These are phyloP conservation scores for Pterocles gutturalis DNA, from an alignment of 2,113 vertebrate genomes.

Conservation along the genomic window DNA sequence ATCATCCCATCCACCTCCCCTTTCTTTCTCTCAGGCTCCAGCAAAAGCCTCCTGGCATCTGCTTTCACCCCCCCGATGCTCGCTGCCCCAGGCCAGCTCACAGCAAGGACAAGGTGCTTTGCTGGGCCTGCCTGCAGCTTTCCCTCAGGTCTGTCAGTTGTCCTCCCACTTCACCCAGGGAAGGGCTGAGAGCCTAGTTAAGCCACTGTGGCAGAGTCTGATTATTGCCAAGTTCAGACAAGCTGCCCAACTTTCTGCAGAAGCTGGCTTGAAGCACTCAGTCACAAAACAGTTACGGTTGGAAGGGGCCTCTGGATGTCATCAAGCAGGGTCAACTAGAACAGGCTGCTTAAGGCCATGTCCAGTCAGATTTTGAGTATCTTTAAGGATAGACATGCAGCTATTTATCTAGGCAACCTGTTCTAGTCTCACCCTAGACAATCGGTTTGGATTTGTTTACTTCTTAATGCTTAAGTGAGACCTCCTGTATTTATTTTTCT, in stretches of 20 bases:
- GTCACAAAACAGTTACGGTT: neutral
- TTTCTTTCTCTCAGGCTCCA: neutral
- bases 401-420: neutral
- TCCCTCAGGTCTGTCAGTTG: neutral
- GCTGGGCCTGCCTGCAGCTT: neutral
- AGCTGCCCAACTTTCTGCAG: neutral
- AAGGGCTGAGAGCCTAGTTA: neutral
- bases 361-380: neutral
- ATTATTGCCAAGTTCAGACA: neutral
- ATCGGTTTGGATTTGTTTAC: neutral
- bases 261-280: neutral
- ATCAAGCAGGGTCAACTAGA: neutral
- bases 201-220: neutral
- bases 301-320: neutral
- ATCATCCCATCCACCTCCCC: fast-evolving
- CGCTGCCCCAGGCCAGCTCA: neutral
- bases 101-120: neutral
- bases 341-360: neutral
- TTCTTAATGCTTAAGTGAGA: too few relatives aligned
- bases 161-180: neutral
- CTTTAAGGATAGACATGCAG: neutral
- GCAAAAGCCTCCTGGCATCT: neutral
- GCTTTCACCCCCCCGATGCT: neutral
- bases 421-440: neutral
- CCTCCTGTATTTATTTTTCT: neutral